A percentile compares a stretch with the other conserved stretches of the same genome.
phyloP scores from a whole-genome alignment of 2,797 vertebrate species.

The Cetoscarus ocellatus region DNA sequence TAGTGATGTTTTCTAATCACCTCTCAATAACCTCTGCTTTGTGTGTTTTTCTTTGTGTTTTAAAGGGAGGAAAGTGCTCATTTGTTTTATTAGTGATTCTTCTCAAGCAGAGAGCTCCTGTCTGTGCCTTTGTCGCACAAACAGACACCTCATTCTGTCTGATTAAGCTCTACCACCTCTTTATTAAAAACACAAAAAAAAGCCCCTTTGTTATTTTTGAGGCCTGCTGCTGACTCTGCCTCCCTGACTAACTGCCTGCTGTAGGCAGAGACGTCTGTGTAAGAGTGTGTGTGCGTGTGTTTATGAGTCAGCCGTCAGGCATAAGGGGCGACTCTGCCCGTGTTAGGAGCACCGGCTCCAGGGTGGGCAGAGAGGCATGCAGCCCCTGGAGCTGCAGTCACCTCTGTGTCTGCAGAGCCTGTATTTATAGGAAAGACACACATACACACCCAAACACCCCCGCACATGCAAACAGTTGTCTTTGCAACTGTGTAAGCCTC shows the following conservation, averaged over 20 bases:
- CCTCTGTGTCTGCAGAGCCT: slow-evolving; percentile 66
- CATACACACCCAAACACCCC: slow-evolving; percentile 54
- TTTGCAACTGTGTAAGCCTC: slow-evolving; percentile 67
- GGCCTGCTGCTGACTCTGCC: slow-evolving; percentile 43
- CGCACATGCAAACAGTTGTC: slow-evolving; percentile 73
- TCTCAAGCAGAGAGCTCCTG: slow-evolving; percentile 28
- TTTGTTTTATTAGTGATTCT: slow-evolving; percentile 34
- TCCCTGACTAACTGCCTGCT: slow-evolving; percentile 27
- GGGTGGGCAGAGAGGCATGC: slow-evolving; percentile 64
- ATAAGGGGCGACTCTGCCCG: slow-evolving; percentile 38
- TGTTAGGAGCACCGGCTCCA: slow-evolving; percentile 49
- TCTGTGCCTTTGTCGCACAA: slow-evolving; percentile 43
- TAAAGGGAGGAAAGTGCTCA: slow-evolving; percentile 20
- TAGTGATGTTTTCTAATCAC: slow-evolving; percentile 32
- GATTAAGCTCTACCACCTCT: slow-evolving; percentile 54
- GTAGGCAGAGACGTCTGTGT: slow-evolving; percentile 38
- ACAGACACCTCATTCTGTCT: slow-evolving; percentile 49
- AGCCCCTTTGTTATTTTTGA: slow-evolving; percentile 56
- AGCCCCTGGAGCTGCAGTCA: slow-evolving; percentile 59
- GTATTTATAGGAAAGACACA: slow-evolving; percentile 73
- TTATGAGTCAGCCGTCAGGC: slow-evolving; percentile 61
- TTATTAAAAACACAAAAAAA: slow-evolving; percentile 59
- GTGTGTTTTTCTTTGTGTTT: slow-evolving; percentile 26
- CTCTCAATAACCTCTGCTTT: slow-evolving; percentile 13
- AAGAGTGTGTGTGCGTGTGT: slow-evolving; percentile 53